These are phyloP conservation scores for Archilochus colubris DNA, from an alignment of 2,113 vertebrate species.

Conservation along the genomic window DNA sequence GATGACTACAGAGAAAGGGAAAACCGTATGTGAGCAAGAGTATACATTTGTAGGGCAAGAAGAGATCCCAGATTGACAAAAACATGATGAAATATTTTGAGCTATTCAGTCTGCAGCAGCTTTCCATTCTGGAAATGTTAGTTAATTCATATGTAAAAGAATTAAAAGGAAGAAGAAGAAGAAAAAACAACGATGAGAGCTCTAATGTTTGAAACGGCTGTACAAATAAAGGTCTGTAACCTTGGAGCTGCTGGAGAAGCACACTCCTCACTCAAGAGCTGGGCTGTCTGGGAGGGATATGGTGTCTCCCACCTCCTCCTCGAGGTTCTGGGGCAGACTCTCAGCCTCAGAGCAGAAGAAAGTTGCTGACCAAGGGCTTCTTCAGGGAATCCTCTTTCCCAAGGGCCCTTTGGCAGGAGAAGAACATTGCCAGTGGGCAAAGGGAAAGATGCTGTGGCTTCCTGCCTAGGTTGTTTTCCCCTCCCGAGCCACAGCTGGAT, in stretches of 20 bases:
- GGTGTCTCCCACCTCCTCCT: background rate
- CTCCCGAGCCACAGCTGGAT: background rate
- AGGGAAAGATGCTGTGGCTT: background rate
- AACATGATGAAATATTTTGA: background rate
- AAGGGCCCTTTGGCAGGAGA: background rate
- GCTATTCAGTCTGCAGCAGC: background rate
- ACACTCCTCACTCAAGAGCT: background rate
- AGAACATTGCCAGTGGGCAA: rapidly evolving
- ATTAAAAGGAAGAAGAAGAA: too few species aligned
- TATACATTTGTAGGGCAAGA: background rate
- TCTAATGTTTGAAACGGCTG: background rate
- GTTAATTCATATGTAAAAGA: background rate
- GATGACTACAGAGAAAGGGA: background rate
- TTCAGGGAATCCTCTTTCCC: background rate
- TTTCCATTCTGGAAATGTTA: slow-evolving; percentile 11
- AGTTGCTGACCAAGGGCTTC: background rate
- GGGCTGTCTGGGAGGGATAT: background rate
- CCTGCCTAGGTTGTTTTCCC: background rate
- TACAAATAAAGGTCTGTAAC: background rate
- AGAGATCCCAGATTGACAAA: slow-evolving; percentile 9
- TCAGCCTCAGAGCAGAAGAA: background rate
- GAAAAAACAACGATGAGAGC: background rate
- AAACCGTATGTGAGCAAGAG: background rate
- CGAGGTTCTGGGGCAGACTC: rapidly evolving
- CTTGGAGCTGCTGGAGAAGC: background rate